Base-by-base conservation (phyloP, 2,797 vertebrate species). In the Cetoscarus ocellatus region DNA sequence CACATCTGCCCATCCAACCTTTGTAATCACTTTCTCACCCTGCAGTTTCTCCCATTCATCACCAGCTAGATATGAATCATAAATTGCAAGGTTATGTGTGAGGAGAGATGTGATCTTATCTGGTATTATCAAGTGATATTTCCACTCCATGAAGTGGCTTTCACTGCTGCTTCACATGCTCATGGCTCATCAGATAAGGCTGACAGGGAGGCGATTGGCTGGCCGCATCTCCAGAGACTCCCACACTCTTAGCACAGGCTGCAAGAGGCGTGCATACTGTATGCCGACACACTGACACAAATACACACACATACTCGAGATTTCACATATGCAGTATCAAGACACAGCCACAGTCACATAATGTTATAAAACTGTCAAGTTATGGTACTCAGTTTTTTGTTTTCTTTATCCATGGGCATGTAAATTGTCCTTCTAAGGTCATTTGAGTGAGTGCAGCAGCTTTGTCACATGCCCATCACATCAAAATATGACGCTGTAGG, bases 141-240 rank as follows among this genome's bases (percentile, higher is more conserved):
- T 88, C 67, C 73, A 70, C 77, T 78, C 73, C 48, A 72, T 63
- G 65, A 73, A 43, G 49, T 51, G 61, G 60, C 68, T 85, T 84
- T 89, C 79, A 57, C 53, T 15, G 73, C 60, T 68, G 60, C 80
- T 75, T 79, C 59, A 63, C 17, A 3, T 7, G 14, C 75, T 76
- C 77, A 73, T 85, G 86, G 81, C 91, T 91, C 88, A 90, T 85
- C 83, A 78, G 83, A 91, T 87, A 85, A 86, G 79, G 61, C 68
- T 86, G 83, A 82, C 86, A 75, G 82, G 63, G 27, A 78, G 50
- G 77, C 66, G 77, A 80, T 82, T 68, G 76, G 83, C 71, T 75
- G 71, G 59, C 68, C 43, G 67, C 3, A 50, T 74, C 81, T 83
- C 66, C 57, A 65, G 82, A 79, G 73, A 69, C 61, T 66, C 60